Evolutionary conservation across 1,140 invertebrate genomes (phyloP).

Genomic region (Helicoverpa zea): DNA sequence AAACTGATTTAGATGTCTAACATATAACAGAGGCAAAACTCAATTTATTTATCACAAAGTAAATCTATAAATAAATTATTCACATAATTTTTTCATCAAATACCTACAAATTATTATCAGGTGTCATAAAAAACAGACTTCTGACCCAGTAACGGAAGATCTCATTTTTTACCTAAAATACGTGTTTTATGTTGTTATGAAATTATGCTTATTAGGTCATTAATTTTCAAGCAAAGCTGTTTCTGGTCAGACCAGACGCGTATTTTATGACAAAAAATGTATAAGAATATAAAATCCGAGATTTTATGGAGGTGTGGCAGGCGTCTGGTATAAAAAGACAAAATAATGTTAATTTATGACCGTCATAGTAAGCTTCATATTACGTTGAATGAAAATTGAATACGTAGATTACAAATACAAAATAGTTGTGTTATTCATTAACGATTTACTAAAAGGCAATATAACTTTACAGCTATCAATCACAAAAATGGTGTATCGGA

Average conservation of each 20-base stretch:
- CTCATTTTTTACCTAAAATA: neutral
- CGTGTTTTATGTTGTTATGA: neutral
- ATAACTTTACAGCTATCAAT: neutral
- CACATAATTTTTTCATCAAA: neutral
- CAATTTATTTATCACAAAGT: too few species aligned
- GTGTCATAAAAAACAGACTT: neutral
- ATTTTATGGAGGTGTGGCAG: neutral
- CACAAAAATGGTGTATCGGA: neutral
- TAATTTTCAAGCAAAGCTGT: neutral
- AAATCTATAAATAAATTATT: too few species aligned
- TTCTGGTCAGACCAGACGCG: neutral
- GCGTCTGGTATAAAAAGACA: neutral
- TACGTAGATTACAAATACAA: too few species aligned
- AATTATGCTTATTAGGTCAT: constrained; percentile 12
- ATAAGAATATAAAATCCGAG: neutral
- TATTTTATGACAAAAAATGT: constrained; percentile 2
- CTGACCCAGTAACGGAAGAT: neutral
- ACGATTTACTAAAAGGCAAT: neutral
- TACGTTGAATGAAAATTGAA: too few species aligned
- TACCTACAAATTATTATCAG: neutral
- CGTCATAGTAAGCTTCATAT: too few species aligned
- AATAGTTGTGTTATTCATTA: too few species aligned
- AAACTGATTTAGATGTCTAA: too few species aligned
- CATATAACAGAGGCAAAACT: too few species aligned
- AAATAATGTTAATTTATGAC: neutral